A percentile compares a stretch with the other conserved stretches of the same genome.
Evolutionary conservation across 1,140 invertebrate species (phyloP).

Genomic region (Brachionus koreanus): DNA sequence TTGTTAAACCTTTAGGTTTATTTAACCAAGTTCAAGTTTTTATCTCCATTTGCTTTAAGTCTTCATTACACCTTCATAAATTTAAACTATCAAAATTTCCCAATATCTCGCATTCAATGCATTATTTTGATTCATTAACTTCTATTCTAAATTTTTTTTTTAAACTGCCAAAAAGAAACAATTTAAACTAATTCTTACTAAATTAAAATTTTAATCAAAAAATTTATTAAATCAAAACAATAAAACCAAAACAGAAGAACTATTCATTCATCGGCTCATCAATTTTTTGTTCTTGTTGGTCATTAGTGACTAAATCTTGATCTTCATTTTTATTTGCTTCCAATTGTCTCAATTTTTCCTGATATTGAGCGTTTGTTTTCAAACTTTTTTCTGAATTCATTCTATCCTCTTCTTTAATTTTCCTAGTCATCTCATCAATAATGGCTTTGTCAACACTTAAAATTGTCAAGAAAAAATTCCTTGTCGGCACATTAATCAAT

Average conservation of each 20-base stretch:
- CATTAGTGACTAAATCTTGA: background rate
- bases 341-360: background rate
- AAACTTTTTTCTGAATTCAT: slow-evolving; percentile 40
- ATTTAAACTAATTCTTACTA: too few species aligned
- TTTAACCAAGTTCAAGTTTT: too few species aligned
- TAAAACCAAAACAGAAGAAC: background rate
- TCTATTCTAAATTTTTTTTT: too few species aligned
- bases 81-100: too few species aligned
- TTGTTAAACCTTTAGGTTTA: too few species aligned
- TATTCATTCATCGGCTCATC: slow-evolving; percentile 24
- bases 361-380: slow-evolving; percentile 26
- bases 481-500: slow-evolving; percentile 31
- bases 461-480: slow-evolving; percentile 31
- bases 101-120: too few species aligned
- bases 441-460: background rate
- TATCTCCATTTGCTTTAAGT: too few species aligned
- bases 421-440: slow-evolving; percentile 23
- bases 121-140: too few species aligned
- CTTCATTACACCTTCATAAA: too few species aligned
- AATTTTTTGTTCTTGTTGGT: background rate
- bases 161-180: too few species aligned
- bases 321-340: background rate
- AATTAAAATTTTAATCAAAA: background rate
- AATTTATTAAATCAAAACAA: background rate
- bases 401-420: slow-evolving; percentile 39